Conservation (phyloP, 1,140 invertebrate genomes). For the Aphaenogaster ashmeadi region DNA sequence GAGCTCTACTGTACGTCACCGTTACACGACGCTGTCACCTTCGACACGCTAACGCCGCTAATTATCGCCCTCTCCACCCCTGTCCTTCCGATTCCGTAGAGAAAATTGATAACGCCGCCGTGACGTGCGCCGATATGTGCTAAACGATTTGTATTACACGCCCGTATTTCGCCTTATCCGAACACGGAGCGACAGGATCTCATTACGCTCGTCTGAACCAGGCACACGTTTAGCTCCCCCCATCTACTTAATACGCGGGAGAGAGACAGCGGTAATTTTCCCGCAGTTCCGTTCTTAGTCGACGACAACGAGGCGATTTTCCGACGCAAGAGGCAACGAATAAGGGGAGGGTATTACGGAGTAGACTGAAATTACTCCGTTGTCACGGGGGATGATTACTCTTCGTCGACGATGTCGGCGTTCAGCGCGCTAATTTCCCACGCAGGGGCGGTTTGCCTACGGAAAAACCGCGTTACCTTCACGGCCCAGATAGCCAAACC, state of each 20-base stretch:
- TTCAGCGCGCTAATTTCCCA: not conserved
- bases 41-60: not conserved
- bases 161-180: conserved; percentile 6
- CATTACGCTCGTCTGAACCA: conserved; percentile 44
- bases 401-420: not conserved
- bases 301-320: conserved; percentile 5
- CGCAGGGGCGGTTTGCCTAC: not conserved
- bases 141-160: conserved; percentile 50
- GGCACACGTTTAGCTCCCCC: conserved; percentile 8
- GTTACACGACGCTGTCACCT: not conserved
- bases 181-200: conserved; percentile 3
- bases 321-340: not conserved
- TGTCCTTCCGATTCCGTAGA: not conserved
- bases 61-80: conserved; percentile 19
- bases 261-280: conserved; percentile 26
- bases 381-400: conserved; percentile 2
- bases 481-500: too few relatives aligned
- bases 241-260: conserved; percentile 32
- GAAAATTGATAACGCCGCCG: conserved; percentile 46
- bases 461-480: not conserved
- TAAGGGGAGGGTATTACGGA: not conserved
- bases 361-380: not conserved
- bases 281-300: not conserved
- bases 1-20: not conserved
- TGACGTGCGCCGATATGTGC: conserved; percentile 14